Conservation (phyloP, 1,140 invertebrate species). For the Portunus trituberculatus region DNA sequence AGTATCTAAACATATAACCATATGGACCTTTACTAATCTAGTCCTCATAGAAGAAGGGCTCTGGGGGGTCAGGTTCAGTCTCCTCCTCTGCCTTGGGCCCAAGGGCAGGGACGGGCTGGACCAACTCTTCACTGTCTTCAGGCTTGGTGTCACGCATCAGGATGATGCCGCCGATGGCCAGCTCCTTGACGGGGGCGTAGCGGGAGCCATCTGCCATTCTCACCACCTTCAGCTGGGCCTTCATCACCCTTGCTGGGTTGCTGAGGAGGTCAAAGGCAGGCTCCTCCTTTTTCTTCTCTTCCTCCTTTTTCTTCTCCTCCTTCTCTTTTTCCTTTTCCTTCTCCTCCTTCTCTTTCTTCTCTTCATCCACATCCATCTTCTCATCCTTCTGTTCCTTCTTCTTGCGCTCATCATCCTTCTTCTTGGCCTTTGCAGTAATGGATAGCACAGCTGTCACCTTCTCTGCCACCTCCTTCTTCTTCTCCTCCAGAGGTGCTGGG, state of each 20-base stretch:
- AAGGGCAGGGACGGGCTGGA: slow-evolving; percentile 91
- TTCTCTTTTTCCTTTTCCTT: slow-evolving; percentile 80
- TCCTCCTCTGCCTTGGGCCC: slow-evolving; percentile 84
- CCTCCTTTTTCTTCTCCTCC: slow-evolving; percentile 86
- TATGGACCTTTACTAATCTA: slow-evolving; percentile 20
- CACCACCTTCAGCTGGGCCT: slow-evolving; percentile 95
- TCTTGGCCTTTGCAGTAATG: slow-evolving; percentile 94
- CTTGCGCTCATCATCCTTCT: slow-evolving; percentile 85
- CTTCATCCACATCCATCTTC: slow-evolving; percentile 80
- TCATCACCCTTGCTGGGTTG: slow-evolving; percentile 96
- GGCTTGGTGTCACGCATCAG: slow-evolving; percentile 90
- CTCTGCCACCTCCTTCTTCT: slow-evolving; percentile 77
- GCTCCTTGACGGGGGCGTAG: slow-evolving; percentile 94
- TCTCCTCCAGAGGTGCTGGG: slow-evolving; percentile 96
- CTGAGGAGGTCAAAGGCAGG: slow-evolving; percentile 94
- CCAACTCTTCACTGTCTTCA: slow-evolving; percentile 91
- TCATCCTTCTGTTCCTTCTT: slow-evolving; percentile 84
- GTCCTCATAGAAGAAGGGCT: slow-evolving; percentile 93
- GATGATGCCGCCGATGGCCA: slow-evolving; percentile 97
- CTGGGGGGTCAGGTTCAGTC: slow-evolving; percentile 97
- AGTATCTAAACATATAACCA: background rate
- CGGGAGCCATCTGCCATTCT: slow-evolving; percentile 89
- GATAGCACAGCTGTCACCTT: slow-evolving; percentile 98
- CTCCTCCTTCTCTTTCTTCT: slow-evolving; percentile 79
- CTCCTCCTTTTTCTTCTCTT: slow-evolving; percentile 83